Base-by-base conservation (phyloP, 2,797 vertebrate species). In the Anas bahamensis region DNA sequence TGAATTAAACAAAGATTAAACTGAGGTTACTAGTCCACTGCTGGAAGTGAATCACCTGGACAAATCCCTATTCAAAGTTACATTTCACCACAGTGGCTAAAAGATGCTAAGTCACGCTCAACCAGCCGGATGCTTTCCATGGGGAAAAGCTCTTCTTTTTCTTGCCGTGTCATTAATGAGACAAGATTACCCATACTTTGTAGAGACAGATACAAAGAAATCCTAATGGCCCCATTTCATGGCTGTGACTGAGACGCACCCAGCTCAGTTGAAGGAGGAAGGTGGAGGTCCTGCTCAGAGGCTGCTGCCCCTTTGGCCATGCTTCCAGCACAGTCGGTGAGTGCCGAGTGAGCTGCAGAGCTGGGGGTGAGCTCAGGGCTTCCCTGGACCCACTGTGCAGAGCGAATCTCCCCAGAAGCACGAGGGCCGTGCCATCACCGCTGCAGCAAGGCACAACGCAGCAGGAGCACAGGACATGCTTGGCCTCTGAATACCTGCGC, bases 1-100 rank as follows among this genome's bases (percentile, higher is more conserved):
- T 37, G 41, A 77, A 87, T 90, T 84, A 80, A 95, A 88, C 46
- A 42, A 78, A 72, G 68, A 77, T 71, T 74, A 35, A 83, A 65
- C 35, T 31, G 80, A 86, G 44, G 57, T 79, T 88, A 19, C 57
- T 79, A 52, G 77, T 73, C 64, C 88, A 48, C 85, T 83, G 48
- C 61, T 88, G 60, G 63, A 83, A 74, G 53, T 65, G 77, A 17
- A 2, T 86, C 35, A 39, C 0, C 17, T 71, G 83, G 71, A 80
- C 41, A 46, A 70, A n/a, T 22, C 57, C 86, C 41, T 66, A 2
- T 66, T 46, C 70, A 42, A 17, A 66, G 73, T 80, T 53, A 33
- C 21, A 23, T 90, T 74, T 80, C 50, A 42, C 50, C 26, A 22
- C n/a, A 26, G 68, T 42, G 60, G 55, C 59, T 87, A 13, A 76